Evolutionary conservation across 1,140 invertebrate species (phyloP).

Genomic region (Apis dorsata): DNA sequence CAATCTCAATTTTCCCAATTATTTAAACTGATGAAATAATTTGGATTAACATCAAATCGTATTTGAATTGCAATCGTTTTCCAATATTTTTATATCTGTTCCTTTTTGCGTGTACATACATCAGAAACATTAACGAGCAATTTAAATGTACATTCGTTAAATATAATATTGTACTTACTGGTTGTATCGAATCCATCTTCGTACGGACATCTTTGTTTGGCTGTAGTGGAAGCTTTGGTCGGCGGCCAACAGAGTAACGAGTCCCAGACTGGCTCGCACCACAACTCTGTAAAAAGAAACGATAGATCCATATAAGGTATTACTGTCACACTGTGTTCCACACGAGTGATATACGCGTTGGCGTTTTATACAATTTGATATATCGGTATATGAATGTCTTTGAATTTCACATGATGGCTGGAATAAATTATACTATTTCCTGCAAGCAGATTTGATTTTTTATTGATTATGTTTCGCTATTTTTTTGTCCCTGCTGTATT

Average conservation of each 20-base stretch:
- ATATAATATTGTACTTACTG: constrained; percentile 82
- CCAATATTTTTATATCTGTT: background rate
- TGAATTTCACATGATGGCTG: no score
- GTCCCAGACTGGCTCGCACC: constrained; percentile 87
- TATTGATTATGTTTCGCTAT: no score
- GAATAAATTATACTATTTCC: no score
- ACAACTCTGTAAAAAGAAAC: constrained; percentile 78
- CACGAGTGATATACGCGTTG: no score
- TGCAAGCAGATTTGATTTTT: no score
- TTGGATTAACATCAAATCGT: no score
- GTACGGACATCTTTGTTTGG: constrained; percentile 85
- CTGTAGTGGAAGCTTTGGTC: constrained; percentile 83
- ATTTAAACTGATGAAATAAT: no score
- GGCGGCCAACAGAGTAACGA: constrained; percentile 89
- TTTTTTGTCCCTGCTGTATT: no score
- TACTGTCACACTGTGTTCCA: background rate
- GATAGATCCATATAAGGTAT: constrained; percentile 16
- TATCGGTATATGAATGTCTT: no score
- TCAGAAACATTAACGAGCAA: constrained; percentile 24
- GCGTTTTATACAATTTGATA: background rate
- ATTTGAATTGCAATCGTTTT: background rate
- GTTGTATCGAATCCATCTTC: constrained; percentile 85
- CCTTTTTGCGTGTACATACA: background rate
- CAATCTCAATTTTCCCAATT: no score
- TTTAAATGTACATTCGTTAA: constrained; percentile 46